Percentiles rank a stretch among this genome's conserved stretches.
phyloP scores from a whole-genome alignment of 1,140 invertebrate species.

The Asbolus verrucosus region DNA sequence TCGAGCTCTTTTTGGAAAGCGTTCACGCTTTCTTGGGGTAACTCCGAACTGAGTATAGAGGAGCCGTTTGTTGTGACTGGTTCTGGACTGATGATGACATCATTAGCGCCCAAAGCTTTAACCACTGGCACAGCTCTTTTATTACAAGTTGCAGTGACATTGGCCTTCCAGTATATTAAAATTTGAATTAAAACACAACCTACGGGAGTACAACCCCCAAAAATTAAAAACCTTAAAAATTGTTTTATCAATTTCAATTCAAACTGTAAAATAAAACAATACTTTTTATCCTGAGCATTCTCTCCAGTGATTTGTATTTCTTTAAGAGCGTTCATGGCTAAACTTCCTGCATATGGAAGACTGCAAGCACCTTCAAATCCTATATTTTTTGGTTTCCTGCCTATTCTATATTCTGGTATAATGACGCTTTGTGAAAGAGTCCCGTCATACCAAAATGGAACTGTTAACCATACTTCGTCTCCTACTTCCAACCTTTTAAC shows the following conservation, averaged over 20 bases:
- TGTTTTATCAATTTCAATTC: slow-evolving; percentile 44
- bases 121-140: slow-evolving; percentile 68
- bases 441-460: slow-evolving; percentile 72
- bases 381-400: slow-evolving; percentile 75
- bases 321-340: slow-evolving; percentile 76
- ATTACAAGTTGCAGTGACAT: slow-evolving; percentile 71
- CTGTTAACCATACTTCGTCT: slow-evolving; percentile 74
- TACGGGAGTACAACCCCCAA: slow-evolving; percentile 76
- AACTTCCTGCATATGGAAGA: slow-evolving; percentile 77
- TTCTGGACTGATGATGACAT: slow-evolving; percentile 68
- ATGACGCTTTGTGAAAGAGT: slow-evolving; percentile 74
- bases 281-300: slow-evolving; percentile 72
- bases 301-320: slow-evolving; percentile 68
- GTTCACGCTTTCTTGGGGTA: slow-evolving; percentile 30
- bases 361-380: slow-evolving; percentile 78
- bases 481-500: slow-evolving; percentile 73
- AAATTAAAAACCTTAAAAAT: slow-evolving; percentile 74
- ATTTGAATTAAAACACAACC: slow-evolving; percentile 81
- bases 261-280: slow-evolving; percentile 25
- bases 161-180: slow-evolving; percentile 75
- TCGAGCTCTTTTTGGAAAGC: slow-evolving; percentile 58
- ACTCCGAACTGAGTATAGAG: slow-evolving; percentile 46
- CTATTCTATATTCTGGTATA: slow-evolving; percentile 70
- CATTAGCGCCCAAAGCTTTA: slow-evolving; percentile 70
- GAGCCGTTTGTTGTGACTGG: slow-evolving; percentile 25